Evolutionary conservation across 1,140 invertebrate genomes (phyloP), one percentile per base, ranked within the genome.

Genomic region (Platorchestia sp.): DNA sequence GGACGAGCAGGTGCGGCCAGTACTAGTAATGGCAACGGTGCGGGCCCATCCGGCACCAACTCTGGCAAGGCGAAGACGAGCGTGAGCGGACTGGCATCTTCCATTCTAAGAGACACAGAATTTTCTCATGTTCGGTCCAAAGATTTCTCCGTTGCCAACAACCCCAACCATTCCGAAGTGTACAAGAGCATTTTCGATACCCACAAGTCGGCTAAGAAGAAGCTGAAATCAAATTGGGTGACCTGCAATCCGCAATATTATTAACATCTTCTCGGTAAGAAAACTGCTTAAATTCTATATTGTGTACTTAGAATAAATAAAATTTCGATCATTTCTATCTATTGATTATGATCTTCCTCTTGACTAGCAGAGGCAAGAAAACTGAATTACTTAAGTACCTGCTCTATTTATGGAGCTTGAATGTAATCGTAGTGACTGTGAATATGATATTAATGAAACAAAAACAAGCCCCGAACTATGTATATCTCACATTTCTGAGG

Each of bases 101-200:
- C 95, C 45, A 95, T 96, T 16, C 95, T 96, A 0, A 59, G 96
- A 45, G 95, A 95, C 95, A 96, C 96, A 43, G 96, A 96, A 5
- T 96, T 96, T 59, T 91, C 96, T 51, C 95, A 96, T 86, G 89
- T 95, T 36, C 91, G 96, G 16, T 96, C 96, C 41, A 89, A 95
- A 90, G 95, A 96, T 41, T 96, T 96, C 75, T 96, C 96, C 97
- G 98, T 99, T 87, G 98, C 99, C n/a, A 98, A 99, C 96, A 99
- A 99, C 97, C 98, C 99, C 0, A 98, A 98, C 96, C 98, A 98
- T 0, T 98, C 98, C 95, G 98, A 99, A 97, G 99, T 99, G 0
- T 99, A 98, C 97, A 99, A 99, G 97, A 99, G 99, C 43, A 97
- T 99, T 43, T 99, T 99, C 97, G 99, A 99, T 0, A 98, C 98